Evolutionary conservation across 2,113 vertebrate genomes (phyloP).

Genomic region (Sterrhoptilus dennistouni): DNA sequence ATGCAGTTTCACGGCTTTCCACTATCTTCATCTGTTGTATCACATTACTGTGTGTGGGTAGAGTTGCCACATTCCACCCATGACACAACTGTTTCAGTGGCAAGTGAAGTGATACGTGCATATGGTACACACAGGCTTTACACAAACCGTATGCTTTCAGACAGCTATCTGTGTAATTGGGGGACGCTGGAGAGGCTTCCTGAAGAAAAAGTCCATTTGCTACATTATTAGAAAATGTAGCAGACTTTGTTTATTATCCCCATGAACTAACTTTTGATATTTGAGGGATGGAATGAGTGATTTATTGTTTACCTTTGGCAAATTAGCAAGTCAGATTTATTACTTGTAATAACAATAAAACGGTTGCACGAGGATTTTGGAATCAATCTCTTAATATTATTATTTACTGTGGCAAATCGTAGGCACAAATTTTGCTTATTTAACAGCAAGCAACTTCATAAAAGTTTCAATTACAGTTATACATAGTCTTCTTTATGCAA

Average conservation of each 20-base stretch:
- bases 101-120: constrained; percentile 50
- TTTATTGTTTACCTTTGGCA: not conserved
- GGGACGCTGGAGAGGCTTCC: not conserved
- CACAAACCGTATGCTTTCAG: constrained; percentile 54
- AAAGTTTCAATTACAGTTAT: not conserved
- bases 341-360: not conserved
- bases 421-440: not conserved
- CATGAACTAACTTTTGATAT: not conserved
- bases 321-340: not conserved
- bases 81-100: constrained; percentile 64
- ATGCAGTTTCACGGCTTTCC: constrained; percentile 57
- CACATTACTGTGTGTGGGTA: constrained; percentile 63
- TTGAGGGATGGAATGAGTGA: not conserved
- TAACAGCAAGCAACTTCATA: not conserved
- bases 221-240: not conserved
- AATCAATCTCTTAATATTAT: not conserved
- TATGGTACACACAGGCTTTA: constrained; percentile 46
- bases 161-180: not conserved
- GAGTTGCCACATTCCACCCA: constrained; percentile 67
- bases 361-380: not conserved
- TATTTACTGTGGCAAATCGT: not conserved
- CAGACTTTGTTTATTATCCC: not conserved
- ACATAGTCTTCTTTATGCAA: not conserved
- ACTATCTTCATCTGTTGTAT: constrained; percentile 63
- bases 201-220: not conserved